Evolutionary conservation across 2,888 invertebrate species (phyloP).

Genomic region (Amiota minor): DNA sequence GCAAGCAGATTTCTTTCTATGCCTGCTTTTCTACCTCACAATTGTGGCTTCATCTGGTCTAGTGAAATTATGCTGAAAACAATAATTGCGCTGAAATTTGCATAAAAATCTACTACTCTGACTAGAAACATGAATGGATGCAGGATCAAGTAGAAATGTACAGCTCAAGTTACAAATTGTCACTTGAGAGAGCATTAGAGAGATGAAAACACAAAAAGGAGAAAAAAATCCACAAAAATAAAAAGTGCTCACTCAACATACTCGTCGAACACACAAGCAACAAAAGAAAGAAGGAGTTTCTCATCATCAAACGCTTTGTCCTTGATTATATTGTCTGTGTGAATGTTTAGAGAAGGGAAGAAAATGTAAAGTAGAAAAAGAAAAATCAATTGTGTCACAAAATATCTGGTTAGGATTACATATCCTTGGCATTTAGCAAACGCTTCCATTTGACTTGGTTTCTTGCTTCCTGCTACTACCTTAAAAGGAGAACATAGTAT

Average conservation of each 20-base stretch:
- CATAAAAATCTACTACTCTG: conserved; percentile 52
- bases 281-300: no score
- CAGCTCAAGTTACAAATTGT: conserved; percentile 12
- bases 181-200: background rate
- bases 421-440: conserved; percentile 26
- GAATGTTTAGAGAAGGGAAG: no score
- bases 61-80: conserved; percentile 36
- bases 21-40: conserved; percentile 38
- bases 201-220: background rate
- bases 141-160: background rate
- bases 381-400: conserved; percentile 24
- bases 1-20: conserved; percentile 54
- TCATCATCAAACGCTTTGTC: no score
- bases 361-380: no score
- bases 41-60: background rate
- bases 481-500: background rate
- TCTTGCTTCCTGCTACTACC: no score
- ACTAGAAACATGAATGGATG: background rate
- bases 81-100: conserved; percentile 64
- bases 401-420: conserved; percentile 12
- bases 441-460: background rate
- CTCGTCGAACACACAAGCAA: background rate
- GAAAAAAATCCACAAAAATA: background rate
- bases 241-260: background rate
- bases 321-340: no score